Evolutionary conservation across 2,888 invertebrate genomes (phyloP), one percentile per base, ranked within the genome.

Genomic region (Chromoteleia sp.): DNA sequence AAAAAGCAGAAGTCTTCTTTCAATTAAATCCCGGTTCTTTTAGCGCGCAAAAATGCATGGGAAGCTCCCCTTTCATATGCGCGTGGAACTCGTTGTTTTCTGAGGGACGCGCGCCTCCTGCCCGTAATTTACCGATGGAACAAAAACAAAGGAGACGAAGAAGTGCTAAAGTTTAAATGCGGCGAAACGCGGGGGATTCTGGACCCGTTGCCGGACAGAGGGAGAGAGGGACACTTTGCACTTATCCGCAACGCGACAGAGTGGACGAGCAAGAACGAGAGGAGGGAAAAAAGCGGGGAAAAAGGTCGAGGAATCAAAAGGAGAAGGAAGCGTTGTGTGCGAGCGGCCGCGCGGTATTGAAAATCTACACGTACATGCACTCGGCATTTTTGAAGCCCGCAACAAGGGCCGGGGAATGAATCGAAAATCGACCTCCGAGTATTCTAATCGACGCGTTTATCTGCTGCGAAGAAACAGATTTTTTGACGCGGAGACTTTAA

Each of bases 101-200:
- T 79, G 73, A 73, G 67, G 54, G 73, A 73, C 73, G 59, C 67
- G 67, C 73, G 74, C 73, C 79, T 61, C 68, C 74, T 45, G 61
- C n/a, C 65, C 79, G 79, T 79, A 74, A 79, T 79, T 79, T 79
- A 79, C 73, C 74, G 79, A 74, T 48, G 61, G 74, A 68, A 68
- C 56, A 75, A 80, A 80, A 81, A 75, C 71, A 75, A 71, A 81
- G 70, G 65, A 43, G 48, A 63, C 63, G 36, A 70, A 75, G 75
- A 75, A 70, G 63, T 74, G 74, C 63, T 70, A 74, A 80, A 80
- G 59, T 80, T 80, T 67, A 74, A 74, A 74, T 25, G 68, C 41
- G 48, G 52, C 14, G 48, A 25, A 70, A 54, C 54, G 33, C 36
- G 15, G 2, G 48, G 54, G 67, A 73, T 39, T 73, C 73, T 67